phyloP scores from a whole-genome alignment of 2,888 invertebrate genomes.

The Diogma glabrata region DNA sequence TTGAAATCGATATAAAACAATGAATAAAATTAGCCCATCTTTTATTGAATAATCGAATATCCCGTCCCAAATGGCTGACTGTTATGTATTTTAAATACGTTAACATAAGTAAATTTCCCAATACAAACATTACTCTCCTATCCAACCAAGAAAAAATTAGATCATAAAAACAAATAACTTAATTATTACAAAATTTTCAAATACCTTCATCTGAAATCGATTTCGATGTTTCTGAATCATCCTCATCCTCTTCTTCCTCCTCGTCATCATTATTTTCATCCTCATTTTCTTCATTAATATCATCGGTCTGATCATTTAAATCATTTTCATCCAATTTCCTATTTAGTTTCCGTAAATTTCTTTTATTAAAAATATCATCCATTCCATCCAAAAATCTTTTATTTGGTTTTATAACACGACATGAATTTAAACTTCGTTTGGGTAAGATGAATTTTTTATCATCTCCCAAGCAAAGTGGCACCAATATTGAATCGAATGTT shows the following conservation, averaged over 20 bases:
- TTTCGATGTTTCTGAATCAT: slow-evolving; percentile 16
- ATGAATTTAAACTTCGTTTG: slow-evolving; percentile 70
- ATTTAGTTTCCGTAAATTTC: slow-evolving; percentile 2
- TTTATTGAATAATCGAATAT: no score
- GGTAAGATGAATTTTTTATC: slow-evolving; percentile 56
- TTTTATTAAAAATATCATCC: slow-evolving; percentile 26
- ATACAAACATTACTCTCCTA: no score
- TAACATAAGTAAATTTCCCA: no score
- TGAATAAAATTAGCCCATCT: no score
- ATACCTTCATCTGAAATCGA: slow-evolving; percentile 8
- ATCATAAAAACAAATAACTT: no score
- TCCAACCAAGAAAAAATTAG: no score
- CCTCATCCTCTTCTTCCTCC: slow-evolving; percentile 22
- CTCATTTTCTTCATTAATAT: not conserved
- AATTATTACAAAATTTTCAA: slow-evolving; percentile 3
- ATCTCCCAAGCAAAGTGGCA: slow-evolving; percentile 37
- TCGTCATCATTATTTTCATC: slow-evolving; percentile 13
- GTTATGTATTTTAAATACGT: no score
- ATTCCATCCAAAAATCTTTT: slow-evolving; percentile 68
- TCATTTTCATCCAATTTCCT: no score
- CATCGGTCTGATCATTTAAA: not conserved
- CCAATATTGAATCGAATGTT: slow-evolving; percentile 10
- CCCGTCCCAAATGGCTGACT: no score
- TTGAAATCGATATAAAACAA: no score
- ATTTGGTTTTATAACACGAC: slow-evolving; percentile 78